Conservation (phyloP, 37 sponge, comb jelly and placozoan genomes). For the Amphimedon queenslandica region DNA sequence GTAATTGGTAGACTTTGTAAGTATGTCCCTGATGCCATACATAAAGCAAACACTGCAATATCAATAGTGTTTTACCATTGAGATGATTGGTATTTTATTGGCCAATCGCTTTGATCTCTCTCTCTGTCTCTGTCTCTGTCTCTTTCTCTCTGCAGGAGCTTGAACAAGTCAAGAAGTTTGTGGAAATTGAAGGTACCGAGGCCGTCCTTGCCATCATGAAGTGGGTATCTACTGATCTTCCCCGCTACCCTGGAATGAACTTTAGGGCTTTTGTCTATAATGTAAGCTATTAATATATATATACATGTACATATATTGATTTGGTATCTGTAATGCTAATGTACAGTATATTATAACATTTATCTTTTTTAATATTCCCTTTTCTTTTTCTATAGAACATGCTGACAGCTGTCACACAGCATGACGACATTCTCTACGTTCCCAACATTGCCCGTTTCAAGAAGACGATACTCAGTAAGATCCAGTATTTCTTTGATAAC, state of each 20-base stretch:
- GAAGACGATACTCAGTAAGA: constrained; percentile 22
- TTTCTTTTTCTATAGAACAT: constrained; percentile 27
- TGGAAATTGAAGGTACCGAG: constrained; percentile 26
- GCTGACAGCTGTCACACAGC: constrained; percentile 61
- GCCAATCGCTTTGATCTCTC: background rate
- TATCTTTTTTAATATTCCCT: background rate
- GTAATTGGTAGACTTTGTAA: background rate
- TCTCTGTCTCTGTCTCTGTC: background rate
- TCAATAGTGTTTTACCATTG: background rate
- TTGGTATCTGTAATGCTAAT: background rate
- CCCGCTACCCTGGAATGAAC: constrained; percentile 54
- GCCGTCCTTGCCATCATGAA: constrained; percentile 28
- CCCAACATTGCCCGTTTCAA: constrained; percentile 56
- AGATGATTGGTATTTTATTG: background rate
- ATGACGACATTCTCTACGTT: constrained; percentile 38
- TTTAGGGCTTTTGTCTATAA: constrained; percentile 73
- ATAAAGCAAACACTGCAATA: background rate
- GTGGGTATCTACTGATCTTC: constrained; percentile 21
- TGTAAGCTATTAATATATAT: constrained; percentile 11
- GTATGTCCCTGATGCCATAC: background rate
- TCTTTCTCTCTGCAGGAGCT: constrained; percentile 13
- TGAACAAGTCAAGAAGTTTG: constrained; percentile 27
- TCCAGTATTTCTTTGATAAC: constrained; percentile 42
- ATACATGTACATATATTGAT: background rate
- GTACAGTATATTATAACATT: too few relatives aligned